phyloP scores from a whole-genome alignment of 2,888 invertebrate genomes.

The Conchocele bisecta region DNA sequence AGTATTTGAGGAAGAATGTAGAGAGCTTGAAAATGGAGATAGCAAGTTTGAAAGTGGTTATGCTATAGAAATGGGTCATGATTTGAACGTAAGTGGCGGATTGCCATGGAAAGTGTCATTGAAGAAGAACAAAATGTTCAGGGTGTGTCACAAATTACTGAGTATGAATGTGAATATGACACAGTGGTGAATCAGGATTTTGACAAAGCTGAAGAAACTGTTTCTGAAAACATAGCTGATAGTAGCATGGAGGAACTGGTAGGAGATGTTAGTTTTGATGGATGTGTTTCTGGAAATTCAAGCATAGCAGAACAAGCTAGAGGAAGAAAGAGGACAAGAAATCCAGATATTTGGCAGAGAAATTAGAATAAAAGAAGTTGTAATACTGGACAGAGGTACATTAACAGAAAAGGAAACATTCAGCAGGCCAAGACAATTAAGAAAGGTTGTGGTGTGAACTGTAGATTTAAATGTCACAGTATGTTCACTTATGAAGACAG shows the following conservation, averaged over 20 bases:
- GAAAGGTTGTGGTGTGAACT: constrained; percentile 18
- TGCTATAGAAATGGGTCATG: neutral
- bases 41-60: neutral
- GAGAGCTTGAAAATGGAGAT: neutral
- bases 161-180: neutral
- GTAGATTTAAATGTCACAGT: constrained; percentile 18
- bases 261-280: constrained; percentile 1
- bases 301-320: neutral
- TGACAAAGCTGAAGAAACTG: neutral
- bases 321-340: constrained; percentile 21
- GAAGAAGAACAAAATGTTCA: neutral
- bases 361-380: neutral
- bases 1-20: neutral
- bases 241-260: neutral
- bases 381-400: constrained; percentile 11
- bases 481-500: neutral
- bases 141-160: neutral
- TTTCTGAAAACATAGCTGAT: neutral
- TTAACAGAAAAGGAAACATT: neutral
- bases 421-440: neutral
- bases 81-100: neutral
- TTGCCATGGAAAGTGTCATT: neutral
- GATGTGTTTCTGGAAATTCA: neutral
- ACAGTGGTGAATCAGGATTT: neutral
- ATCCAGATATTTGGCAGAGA: constrained; percentile 9